phyloP scores from a whole-genome alignment of 2,113 vertebrate species.

The Podocnemis expansa region DNA sequence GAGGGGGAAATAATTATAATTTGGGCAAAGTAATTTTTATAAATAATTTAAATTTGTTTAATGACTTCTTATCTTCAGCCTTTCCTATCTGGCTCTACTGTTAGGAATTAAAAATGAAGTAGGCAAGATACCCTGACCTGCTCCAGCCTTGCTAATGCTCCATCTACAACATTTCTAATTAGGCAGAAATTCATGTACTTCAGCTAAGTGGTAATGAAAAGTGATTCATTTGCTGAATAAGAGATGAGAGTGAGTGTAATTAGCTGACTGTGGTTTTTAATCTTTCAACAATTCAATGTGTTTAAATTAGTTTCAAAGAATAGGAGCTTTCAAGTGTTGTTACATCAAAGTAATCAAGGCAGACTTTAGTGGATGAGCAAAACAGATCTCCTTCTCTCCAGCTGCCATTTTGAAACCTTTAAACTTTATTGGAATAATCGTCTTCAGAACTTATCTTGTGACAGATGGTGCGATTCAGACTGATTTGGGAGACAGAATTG shows the following conservation, averaged over 20 bases:
- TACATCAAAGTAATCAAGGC: conserved; percentile 82
- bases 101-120: conserved; percentile 86
- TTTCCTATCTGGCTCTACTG: conserved; percentile 78
- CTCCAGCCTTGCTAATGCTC: conserved; percentile 84
- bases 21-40: conserved; percentile 89
- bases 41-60: conserved; percentile 90
- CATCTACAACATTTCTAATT: conserved; percentile 89
- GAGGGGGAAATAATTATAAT: conserved; percentile 85
- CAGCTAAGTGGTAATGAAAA: conserved; percentile 88
- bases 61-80: conserved; percentile 83
- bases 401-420: conserved; percentile 62
- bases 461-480: conserved; percentile 30
- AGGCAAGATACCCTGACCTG: conserved; percentile 82
- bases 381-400: conserved; percentile 45
- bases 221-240: conserved; percentile 88
- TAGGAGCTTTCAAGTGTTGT: conserved; percentile 85
- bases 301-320: conserved; percentile 89
- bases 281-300: conserved; percentile 87
- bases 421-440: conserved; percentile 59
- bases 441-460: conserved; percentile 25
- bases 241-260: conserved; percentile 88
- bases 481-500: neutral
- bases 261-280: conserved; percentile 88
- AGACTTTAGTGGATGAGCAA: conserved; percentile 64
- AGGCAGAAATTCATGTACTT: conserved; percentile 88